These are phyloP conservation scores for Protophormia terraenovae DNA, from an alignment of 2,888 invertebrate genomes.

Conservation along the genomic window DNA sequence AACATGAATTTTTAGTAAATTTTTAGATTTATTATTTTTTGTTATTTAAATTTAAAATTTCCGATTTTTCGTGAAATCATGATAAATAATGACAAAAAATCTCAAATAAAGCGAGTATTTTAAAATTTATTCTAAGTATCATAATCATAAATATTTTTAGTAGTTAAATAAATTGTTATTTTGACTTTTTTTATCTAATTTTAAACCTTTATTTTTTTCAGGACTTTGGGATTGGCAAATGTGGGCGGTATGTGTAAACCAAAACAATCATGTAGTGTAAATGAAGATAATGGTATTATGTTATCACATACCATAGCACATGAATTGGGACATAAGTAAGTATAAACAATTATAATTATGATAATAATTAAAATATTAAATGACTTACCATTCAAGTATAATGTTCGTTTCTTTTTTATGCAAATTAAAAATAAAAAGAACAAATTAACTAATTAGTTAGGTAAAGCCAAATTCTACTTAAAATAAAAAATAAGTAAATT, in stretches of 20 bases:
- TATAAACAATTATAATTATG: constrained; percentile 71
- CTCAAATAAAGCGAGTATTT: no score
- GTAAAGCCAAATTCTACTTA: no score
- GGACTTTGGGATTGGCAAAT: constrained; percentile 93
- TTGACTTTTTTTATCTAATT: not conserved
- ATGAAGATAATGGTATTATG: constrained; percentile 94
- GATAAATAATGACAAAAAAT: no score
- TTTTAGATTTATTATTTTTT: no score
- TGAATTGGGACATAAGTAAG: constrained; percentile 96
- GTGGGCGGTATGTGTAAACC: constrained; percentile 94
- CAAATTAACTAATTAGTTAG: not conserved
- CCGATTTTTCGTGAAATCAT: no score
- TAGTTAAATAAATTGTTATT: not conserved
- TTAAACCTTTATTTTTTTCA: constrained; percentile 73
- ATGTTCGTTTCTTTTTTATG: not conserved
- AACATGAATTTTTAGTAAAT: no score
- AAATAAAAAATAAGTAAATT: no score
- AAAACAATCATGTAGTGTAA: constrained; percentile 92
- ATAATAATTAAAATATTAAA: not conserved
- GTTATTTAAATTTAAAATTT: no score
- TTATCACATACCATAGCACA: constrained; percentile 94
- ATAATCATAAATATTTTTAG: no score
- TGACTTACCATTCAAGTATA: not conserved
- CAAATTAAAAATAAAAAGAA: not conserved
- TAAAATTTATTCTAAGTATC: no score